Conservation (phyloP, 2,797 vertebrate species). For the Anguilla megastoma region DNA sequence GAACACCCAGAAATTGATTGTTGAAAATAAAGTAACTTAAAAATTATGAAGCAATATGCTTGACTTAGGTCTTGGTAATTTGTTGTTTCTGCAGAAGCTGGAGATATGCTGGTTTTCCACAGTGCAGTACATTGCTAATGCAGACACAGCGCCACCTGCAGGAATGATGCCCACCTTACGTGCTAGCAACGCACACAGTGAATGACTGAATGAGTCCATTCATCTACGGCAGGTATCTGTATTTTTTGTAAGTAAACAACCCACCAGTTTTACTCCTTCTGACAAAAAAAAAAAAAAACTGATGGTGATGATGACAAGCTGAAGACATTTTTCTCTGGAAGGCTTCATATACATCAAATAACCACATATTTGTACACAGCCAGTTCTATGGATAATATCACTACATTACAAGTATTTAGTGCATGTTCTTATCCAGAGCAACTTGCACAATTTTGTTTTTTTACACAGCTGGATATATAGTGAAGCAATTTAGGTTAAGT, state of each 20-base stretch:
- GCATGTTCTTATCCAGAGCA: not conserved
- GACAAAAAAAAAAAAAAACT: not conserved
- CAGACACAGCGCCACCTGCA: constrained; percentile 22
- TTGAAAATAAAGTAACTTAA: not conserved
- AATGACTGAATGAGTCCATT: constrained; percentile 15
- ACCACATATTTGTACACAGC: not conserved
- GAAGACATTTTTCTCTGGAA: not conserved
- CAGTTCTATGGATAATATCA: not conserved
- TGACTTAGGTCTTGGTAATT: not conserved
- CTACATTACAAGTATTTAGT: not conserved
- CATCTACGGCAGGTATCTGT: constrained; percentile 11
- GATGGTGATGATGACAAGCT: not conserved
- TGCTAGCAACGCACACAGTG: not conserved
- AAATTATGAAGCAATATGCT: not conserved
- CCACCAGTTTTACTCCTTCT: not conserved
- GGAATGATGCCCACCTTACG: not conserved
- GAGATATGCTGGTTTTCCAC: not conserved
- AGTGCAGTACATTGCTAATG: not conserved
- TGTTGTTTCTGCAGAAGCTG: not conserved
- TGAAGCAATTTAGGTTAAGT: not conserved
- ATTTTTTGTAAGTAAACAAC: constrained; percentile 16
- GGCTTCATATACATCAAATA: not conserved
- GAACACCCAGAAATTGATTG: not conserved
- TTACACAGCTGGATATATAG: not conserved
- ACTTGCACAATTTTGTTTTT: not conserved